Evolutionary conservation across 2,797 vertebrate genomes (phyloP), one percentile per base, ranked within the genome.

Genomic region (Syngnathus rostellatus): DNA sequence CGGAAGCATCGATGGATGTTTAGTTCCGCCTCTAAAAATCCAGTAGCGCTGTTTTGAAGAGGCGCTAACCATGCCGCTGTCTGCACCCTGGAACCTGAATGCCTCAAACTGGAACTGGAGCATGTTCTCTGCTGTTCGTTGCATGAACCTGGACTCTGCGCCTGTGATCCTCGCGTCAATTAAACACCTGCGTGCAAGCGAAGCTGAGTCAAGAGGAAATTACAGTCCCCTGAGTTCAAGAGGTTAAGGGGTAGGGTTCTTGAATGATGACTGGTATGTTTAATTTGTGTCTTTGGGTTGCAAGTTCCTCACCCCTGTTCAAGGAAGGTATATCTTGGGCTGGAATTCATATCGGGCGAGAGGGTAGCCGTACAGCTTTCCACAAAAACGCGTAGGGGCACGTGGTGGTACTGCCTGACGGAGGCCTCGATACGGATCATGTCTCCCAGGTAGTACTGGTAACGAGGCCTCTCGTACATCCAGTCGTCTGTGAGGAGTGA

Each of bases 71-170:
- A 70, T 0, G 48, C 79, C 82, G 62, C 66, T 77, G 0, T 71
- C 58, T 31, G 37, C 3, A 0, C 23, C 40, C 25, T 79, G 69
- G 81, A 92, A 91, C 71, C 55, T 86, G 67, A 92, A 91, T 16
- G 88, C 84, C 54, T 90, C 87, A 62, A 91, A 8, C 72, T 82
- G 77, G 81, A 92, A 82, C 11, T 66, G 69, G 23, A 91, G 83
- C 63, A 69, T 79, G 60, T 82, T 54, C 0, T 81, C 77, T 46
- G 2, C 53, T 45, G 37, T 2, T 8, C 87, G 87, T 43, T 59
- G 0, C 59, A 86, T 0, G 66, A 88, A 92, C 38, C 0, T 72
- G 5, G 91, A 91, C 0, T 0, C 0, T 19, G 88, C 87, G 25
- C 75, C 72, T 23, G 89, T 89, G 41, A 89, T 0, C 50, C 68